These are phyloP conservation scores for Boulengeromyrus knoepffleri DNA, from an alignment of 2,113 vertebrate genomes.

Conservation along the genomic window DNA sequence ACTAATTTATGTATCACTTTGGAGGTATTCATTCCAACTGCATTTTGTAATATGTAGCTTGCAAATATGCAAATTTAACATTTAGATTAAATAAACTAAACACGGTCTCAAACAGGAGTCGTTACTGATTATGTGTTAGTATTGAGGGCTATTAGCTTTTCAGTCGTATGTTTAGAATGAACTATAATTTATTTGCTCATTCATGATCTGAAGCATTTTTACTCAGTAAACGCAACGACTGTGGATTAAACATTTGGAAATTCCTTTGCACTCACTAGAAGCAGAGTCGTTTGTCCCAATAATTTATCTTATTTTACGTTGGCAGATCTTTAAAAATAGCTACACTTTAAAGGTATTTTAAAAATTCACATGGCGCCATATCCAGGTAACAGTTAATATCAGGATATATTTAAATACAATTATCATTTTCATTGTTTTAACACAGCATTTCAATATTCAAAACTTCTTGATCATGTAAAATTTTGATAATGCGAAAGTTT, in stretches of 20 bases:
- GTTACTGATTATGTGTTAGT: neutral
- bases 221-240: neutral
- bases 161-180: neutral
- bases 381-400: too few relatives aligned
- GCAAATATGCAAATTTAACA: neutral
- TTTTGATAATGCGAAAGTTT: too few relatives aligned
- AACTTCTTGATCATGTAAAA: too few relatives aligned
- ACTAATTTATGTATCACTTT: neutral
- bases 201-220: neutral
- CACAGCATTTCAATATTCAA: too few relatives aligned
- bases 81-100: neutral
- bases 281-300: neutral
- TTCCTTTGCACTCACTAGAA: neutral
- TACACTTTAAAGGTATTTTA: too few relatives aligned
- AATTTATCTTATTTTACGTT: neutral
- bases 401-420: too few relatives aligned
- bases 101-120: neutral
- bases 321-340: neutral
- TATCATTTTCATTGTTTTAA: too few relatives aligned
- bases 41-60: neutral
- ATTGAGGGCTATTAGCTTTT: neutral
- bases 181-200: neutral
- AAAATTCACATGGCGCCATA: too few relatives aligned
- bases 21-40: neutral
- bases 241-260: neutral